Evolutionary conservation across 2,797 vertebrate species (phyloP).

Genomic region (Onychomys leucogaster): DNA sequence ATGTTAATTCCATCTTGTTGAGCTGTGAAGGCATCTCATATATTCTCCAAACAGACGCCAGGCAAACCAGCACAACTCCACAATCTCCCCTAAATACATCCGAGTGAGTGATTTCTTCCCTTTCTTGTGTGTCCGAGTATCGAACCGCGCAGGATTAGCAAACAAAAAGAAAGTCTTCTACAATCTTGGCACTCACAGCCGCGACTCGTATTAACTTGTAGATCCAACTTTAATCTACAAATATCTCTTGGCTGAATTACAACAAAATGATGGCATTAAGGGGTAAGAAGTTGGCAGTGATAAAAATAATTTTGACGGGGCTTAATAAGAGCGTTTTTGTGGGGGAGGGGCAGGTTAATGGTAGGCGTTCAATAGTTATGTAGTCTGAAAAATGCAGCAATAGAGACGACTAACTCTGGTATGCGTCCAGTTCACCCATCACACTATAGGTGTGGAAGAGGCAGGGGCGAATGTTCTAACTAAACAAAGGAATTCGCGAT

Average conservation of each 20-base stretch:
- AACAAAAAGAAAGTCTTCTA: background rate
- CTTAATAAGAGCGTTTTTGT: background rate
- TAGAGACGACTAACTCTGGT: background rate
- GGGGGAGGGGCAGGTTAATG: background rate
- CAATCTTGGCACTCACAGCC: background rate
- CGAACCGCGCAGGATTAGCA: background rate
- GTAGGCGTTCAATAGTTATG: conserved; percentile 37
- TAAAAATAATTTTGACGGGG: conserved; percentile 2
- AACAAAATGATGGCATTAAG: background rate
- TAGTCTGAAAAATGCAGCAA: conserved; percentile 24
- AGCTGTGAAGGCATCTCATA: background rate
- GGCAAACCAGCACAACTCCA: background rate
- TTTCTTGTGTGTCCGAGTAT: background rate
- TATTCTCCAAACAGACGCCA: background rate
- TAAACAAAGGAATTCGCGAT: conserved; percentile 53
- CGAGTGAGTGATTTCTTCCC: background rate
- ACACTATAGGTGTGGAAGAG: background rate
- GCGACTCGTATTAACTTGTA: background rate
- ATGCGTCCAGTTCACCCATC: background rate
- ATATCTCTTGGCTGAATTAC: conserved; percentile 10
- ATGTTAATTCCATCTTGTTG: background rate
- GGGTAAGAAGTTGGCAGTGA: background rate
- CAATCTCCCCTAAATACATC: background rate
- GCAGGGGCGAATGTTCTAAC: conserved; percentile 10
- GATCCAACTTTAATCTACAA: background rate